Evolutionary conservation across 2,797 vertebrate species (phyloP).

Genomic region (Hephaestus fuliginosus): DNA sequence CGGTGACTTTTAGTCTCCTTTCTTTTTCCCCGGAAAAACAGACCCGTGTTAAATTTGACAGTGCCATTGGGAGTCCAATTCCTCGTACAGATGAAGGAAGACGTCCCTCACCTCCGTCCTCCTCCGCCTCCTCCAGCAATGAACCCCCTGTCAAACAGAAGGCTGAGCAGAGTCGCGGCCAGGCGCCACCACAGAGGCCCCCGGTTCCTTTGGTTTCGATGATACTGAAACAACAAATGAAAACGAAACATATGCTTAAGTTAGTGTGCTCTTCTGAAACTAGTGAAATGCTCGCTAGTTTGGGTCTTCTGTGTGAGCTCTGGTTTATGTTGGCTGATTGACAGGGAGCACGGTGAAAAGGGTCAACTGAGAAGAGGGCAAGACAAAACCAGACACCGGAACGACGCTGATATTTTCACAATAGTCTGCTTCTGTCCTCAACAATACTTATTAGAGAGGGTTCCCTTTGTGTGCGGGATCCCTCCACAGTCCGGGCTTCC

Average conservation of each 20-base stretch:
- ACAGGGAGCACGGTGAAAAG: slow-evolving; percentile 34
- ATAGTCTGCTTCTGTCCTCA: slow-evolving; percentile 68
- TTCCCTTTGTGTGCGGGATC: slow-evolving; percentile 56
- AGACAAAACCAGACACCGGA: slow-evolving; percentile 71
- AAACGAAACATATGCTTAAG: background rate
- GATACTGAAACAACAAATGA: slow-evolving; percentile 81
- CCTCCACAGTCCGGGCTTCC: slow-evolving; percentile 33
- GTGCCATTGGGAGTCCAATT: slow-evolving; percentile 83
- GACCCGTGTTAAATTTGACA: slow-evolving; percentile 86
- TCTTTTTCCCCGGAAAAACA: slow-evolving; percentile 56
- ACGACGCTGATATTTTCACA: slow-evolving; percentile 77
- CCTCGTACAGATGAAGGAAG: slow-evolving; percentile 63
- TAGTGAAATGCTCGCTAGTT: slow-evolving; percentile 17
- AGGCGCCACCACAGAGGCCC: slow-evolving; percentile 85
- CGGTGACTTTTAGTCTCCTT: slow-evolving; percentile 76
- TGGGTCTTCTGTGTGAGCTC: slow-evolving; percentile 8
- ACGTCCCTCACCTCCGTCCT: slow-evolving; percentile 82
- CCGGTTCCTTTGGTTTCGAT: slow-evolving; percentile 88
- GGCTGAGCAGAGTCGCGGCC: slow-evolving; percentile 79
- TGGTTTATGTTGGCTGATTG: slow-evolving; percentile 42
- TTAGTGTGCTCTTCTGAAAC: slow-evolving; percentile 30
- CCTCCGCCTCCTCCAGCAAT: slow-evolving; percentile 72
- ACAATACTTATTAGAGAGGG: slow-evolving; percentile 57
- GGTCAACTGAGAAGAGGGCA: slow-evolving; percentile 48
- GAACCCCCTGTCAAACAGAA: slow-evolving; percentile 82